Percentiles rank a stretch among this genome's conserved stretches.
phyloP scores from a whole-genome alignment of 2,797 vertebrate genomes.

The Eulemur coronatus region DNA sequence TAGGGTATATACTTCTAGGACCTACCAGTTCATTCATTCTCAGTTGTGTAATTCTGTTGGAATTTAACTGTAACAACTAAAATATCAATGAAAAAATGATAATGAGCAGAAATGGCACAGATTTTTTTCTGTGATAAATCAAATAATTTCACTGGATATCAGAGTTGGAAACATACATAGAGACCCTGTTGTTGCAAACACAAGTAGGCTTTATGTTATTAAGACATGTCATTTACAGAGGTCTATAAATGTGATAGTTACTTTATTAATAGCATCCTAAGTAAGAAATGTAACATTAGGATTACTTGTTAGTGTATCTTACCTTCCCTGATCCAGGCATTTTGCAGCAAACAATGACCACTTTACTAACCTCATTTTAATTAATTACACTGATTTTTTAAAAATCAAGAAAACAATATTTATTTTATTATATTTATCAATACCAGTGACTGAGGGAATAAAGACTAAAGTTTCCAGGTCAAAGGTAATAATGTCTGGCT shows the following conservation, averaged over 20 bases:
- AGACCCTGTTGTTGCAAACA: not conserved
- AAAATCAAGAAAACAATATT: constrained; percentile 39
- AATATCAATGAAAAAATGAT: constrained; percentile 70
- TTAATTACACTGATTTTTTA: constrained; percentile 44
- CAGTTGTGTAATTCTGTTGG: constrained; percentile 65
- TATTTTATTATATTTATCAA: constrained; percentile 56
- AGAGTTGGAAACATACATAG: constrained; percentile 7
- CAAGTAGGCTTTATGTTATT: not conserved
- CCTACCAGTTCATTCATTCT: constrained; percentile 64
- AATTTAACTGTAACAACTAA: constrained; percentile 65
- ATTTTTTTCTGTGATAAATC: constrained; percentile 62
- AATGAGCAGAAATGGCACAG: constrained; percentile 63
- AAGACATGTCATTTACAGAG: not conserved
- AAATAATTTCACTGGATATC: constrained; percentile 26
- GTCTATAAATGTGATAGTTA: not conserved
- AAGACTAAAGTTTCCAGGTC: constrained; percentile 43
- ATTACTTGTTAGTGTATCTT: not conserved
- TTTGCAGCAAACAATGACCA: not conserved
- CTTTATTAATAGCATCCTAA: not conserved
- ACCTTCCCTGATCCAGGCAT: not conserved
- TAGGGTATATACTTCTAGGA: constrained; percentile 54
- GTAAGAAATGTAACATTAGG: not conserved
- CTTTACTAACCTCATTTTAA: constrained; percentile 47
- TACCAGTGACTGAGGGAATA: constrained; percentile 30
- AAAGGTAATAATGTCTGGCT: constrained; percentile 55